Percentiles rank a stretch among this genome's conserved stretches.
phyloP scores from a whole-genome alignment of 2,113 vertebrate genomes.

The Stegostoma tigrinum region DNA sequence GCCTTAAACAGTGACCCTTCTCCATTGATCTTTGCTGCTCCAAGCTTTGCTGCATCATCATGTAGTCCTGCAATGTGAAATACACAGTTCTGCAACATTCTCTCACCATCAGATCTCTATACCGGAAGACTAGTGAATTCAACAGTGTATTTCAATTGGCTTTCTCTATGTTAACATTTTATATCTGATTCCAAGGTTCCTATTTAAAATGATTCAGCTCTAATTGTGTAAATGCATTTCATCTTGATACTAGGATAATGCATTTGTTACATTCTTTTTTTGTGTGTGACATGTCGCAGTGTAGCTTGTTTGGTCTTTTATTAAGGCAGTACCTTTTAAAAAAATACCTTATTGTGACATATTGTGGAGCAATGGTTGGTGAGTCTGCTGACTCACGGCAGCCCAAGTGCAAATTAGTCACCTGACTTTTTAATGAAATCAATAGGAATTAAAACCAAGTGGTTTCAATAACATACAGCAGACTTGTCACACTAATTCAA shows the following conservation, averaged over 20 bases:
- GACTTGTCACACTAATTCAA: background rate
- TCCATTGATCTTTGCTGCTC: background rate
- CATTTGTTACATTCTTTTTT: background rate
- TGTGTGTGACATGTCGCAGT: background rate
- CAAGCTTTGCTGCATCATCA: background rate
- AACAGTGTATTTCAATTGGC: background rate
- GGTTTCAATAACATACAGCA: background rate
- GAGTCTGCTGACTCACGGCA: background rate
- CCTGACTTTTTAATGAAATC: background rate
- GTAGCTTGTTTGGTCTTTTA: background rate
- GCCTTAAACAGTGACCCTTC: background rate
- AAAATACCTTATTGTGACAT: background rate
- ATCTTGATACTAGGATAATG: background rate
- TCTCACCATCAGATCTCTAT: too few species aligned
- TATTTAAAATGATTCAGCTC: background rate
- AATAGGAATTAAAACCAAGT: background rate
- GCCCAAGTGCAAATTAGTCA: background rate
- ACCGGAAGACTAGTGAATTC: background rate
- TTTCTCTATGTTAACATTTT: background rate
- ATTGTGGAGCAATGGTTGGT: background rate
- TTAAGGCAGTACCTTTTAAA: background rate
- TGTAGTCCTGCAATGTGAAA: background rate
- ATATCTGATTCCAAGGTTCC: background rate
- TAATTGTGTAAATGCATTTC: background rate
- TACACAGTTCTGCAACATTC: background rate